Percentiles rank a stretch among this genome's conserved stretches.
Evolutionary conservation across 2,113 vertebrate genomes (phyloP).

Genomic region (Seriola dumerili): DNA sequence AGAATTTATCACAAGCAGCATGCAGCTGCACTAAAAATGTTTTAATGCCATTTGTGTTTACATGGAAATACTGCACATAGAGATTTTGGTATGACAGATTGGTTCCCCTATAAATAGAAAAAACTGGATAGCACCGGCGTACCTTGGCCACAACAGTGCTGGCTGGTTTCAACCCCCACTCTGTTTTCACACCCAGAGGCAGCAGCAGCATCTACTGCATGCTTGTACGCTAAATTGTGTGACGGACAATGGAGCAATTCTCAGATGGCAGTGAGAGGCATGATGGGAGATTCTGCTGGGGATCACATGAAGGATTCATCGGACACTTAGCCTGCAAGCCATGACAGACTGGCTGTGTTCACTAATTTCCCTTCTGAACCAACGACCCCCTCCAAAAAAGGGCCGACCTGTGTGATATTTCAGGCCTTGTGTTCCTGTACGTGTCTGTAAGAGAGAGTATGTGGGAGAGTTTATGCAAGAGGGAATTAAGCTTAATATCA

Average conservation of each 20-base stretch:
- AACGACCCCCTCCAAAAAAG: too few relatives aligned
- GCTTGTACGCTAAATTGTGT: constrained; percentile 29
- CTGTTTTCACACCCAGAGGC: constrained; percentile 29
- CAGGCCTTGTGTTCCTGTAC: background rate
- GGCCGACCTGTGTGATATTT: background rate
- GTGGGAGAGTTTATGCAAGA: constrained; percentile 8
- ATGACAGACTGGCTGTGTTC: background rate
- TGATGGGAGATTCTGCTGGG: constrained; percentile 18
- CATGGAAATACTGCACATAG: background rate
- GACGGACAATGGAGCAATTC: constrained; percentile 52
- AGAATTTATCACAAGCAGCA: background rate
- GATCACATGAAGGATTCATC: constrained; percentile 48
- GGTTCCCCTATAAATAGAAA: constrained; percentile 12
- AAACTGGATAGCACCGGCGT: constrained; percentile 1
- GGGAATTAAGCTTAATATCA: constrained; percentile 8
- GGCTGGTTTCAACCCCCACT: constrained; percentile 14
- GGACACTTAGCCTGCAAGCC: background rate
- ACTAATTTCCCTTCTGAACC: background rate
- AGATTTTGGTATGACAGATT: background rate
- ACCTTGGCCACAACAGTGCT: background rate
- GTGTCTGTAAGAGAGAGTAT: background rate
- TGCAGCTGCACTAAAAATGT: background rate
- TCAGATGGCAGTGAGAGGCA: constrained; percentile 32
- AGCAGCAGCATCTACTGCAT: constrained; percentile 7
- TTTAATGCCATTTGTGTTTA: background rate